Evolutionary conservation across 2,797 vertebrate species (phyloP).

Genomic region (Typhlichthys subterraneus): DNA sequence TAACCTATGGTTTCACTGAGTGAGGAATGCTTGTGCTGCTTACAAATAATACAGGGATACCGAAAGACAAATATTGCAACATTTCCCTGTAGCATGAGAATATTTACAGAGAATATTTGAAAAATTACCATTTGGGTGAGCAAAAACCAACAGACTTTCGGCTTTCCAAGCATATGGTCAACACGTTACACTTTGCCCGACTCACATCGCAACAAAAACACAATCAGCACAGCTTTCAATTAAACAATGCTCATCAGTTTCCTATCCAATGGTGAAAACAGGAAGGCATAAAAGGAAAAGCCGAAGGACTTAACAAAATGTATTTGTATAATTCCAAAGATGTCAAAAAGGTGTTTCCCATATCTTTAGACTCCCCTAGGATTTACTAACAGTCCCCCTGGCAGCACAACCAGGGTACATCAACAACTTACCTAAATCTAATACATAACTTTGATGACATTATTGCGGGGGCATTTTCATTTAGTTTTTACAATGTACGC

Average conservation of each 20-base stretch:
- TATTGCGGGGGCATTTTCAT: background rate
- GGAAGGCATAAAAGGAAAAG: background rate
- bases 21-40: background rate
- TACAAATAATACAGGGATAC: background rate
- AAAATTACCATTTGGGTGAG: constrained; percentile 11
- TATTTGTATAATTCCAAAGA: background rate
- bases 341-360: background rate
- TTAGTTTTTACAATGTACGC: constrained; percentile 7
- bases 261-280: constrained; percentile 1
- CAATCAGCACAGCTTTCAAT: background rate
- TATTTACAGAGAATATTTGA: constrained; percentile 7
- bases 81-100: constrained; percentile 10
- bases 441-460: background rate
- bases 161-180: constrained; percentile 30
- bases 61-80: background rate
- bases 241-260: background rate
- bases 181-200: constrained; percentile 15
- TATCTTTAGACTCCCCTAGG: constrained; percentile 1
- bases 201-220: background rate
- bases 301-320: background rate
- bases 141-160: constrained; percentile 18
- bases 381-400: constrained; percentile 13
- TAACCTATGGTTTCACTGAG: background rate
- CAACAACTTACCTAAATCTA: constrained; percentile 18
- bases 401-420: constrained; percentile 15